Conservation (phyloP, 2,888 invertebrate genomes). For the Rutpela maculata region DNA sequence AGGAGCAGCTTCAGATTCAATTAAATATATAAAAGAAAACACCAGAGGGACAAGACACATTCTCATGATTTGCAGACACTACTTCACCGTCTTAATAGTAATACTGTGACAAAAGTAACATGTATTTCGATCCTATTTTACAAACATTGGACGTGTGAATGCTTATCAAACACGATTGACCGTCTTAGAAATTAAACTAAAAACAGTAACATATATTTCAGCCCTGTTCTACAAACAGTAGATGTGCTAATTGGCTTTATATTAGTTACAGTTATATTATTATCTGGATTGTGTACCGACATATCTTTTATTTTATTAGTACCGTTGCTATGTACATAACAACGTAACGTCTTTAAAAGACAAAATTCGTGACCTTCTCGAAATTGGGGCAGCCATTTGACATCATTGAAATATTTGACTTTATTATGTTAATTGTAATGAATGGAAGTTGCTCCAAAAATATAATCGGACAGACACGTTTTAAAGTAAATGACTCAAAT, state of each 20-base stretch:
- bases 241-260: constrained; percentile 67
- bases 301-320: constrained; percentile 25
- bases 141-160: not conserved
- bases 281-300: constrained; percentile 17
- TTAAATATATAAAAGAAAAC: constrained; percentile 45
- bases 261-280: constrained; percentile 68
- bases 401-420: constrained; percentile 5
- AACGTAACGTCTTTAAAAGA: constrained; percentile 8
- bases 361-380: not conserved
- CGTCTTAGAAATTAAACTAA: constrained; percentile 37
- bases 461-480: too few species aligned
- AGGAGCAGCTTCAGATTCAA: constrained; percentile 57
- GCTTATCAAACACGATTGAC: constrained; percentile 49
- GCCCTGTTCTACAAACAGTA: constrained; percentile 64
- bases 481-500: too few species aligned
- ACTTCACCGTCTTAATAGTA: not conserved
- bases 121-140: not conserved
- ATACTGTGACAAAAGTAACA: constrained; percentile 37
- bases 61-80: not conserved
- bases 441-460: not conserved
- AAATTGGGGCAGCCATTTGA: constrained; percentile 3
- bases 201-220: constrained; percentile 61
- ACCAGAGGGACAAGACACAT: not conserved
- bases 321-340: constrained; percentile 38
- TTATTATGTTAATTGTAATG: not conserved